Conservation (phyloP, 2,113 vertebrate genomes). For the Amia ocellicauda region DNA sequence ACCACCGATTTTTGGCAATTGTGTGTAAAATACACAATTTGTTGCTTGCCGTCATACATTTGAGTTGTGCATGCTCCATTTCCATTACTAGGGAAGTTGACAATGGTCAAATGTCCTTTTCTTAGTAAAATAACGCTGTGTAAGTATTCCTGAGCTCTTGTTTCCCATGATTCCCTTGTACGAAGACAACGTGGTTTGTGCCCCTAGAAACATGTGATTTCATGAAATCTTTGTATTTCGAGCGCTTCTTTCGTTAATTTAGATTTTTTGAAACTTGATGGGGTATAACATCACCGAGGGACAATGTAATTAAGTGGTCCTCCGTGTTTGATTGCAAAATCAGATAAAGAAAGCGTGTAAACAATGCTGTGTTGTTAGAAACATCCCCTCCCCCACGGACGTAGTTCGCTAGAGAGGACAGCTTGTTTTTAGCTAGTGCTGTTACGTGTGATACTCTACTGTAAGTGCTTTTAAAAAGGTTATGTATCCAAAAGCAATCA, state of each 20-base stretch:
- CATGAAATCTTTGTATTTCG: background rate
- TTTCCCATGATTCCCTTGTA: constrained; percentile 24
- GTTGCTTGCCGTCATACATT: too few relatives aligned
- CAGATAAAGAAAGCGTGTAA: constrained; percentile 37
- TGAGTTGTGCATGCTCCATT: too few relatives aligned
- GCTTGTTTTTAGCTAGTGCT: constrained; percentile 8
- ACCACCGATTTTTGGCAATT: too few relatives aligned
- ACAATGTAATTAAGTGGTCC: background rate
- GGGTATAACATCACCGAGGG: background rate
- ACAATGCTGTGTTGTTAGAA: constrained; percentile 10
- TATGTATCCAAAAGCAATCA: too few relatives aligned
- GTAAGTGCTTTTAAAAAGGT: background rate
- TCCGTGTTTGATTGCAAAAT: background rate
- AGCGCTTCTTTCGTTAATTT: background rate
- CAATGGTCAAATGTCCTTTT: too few relatives aligned
- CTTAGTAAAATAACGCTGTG: too few relatives aligned
- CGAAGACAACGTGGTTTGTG: constrained; percentile 26
- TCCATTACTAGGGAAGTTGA: too few relatives aligned
- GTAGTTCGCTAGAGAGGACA: constrained; percentile 16
- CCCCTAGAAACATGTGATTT: constrained; percentile 22
- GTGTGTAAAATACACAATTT: too few relatives aligned
- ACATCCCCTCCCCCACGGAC: constrained; percentile 24
- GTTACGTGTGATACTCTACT: background rate
- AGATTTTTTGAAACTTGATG: background rate
- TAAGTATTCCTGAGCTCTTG: constrained; percentile 19